phyloP scores from a whole-genome alignment of 2,113 vertebrate species.

The Microcebus jonahi region DNA sequence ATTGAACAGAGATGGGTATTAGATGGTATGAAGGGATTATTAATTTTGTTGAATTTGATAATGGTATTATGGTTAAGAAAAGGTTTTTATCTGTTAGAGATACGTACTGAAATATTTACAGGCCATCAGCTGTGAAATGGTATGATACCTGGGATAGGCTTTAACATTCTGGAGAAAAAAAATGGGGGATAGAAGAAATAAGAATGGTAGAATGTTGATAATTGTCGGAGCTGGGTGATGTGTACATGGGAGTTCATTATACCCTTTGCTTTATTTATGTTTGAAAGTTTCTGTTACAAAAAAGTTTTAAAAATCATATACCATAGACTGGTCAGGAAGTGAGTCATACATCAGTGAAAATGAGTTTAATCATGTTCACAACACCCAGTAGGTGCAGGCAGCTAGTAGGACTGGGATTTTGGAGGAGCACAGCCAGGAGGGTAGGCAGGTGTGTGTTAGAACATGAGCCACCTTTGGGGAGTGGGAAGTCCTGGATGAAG shows the following conservation, averaged over 20 bases:
- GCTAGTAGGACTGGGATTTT: neutral
- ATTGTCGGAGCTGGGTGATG: neutral
- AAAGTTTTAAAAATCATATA: neutral
- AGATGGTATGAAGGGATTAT: slow-evolving; percentile 1
- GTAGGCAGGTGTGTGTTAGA: neutral
- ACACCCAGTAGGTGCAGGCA: neutral
- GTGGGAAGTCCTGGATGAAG: neutral
- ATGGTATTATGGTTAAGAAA: slow-evolving; percentile 37
- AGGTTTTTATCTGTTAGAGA: slow-evolving; percentile 37
- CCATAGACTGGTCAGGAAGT: neutral
- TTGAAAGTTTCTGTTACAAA: slow-evolving; percentile 36
- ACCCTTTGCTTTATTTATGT: neutral
- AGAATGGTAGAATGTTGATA: neutral
- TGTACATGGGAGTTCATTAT: neutral
- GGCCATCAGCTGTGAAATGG: neutral
- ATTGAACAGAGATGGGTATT: slow-evolving; percentile 11
- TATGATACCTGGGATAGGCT: slow-evolving; percentile 16
- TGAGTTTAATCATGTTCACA: slow-evolving; percentile 8
- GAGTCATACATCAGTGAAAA: neutral
- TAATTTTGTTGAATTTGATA: slow-evolving; percentile 48
- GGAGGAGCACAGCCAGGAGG: neutral
- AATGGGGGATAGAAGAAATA: slow-evolving; percentile 32
- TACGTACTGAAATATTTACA: slow-evolving; percentile 36
- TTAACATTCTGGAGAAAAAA: slow-evolving; percentile 44
- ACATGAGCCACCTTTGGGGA: neutral